phyloP scores from a whole-genome alignment of 2,113 vertebrate genomes.

The Leucopsar rothschildi region DNA sequence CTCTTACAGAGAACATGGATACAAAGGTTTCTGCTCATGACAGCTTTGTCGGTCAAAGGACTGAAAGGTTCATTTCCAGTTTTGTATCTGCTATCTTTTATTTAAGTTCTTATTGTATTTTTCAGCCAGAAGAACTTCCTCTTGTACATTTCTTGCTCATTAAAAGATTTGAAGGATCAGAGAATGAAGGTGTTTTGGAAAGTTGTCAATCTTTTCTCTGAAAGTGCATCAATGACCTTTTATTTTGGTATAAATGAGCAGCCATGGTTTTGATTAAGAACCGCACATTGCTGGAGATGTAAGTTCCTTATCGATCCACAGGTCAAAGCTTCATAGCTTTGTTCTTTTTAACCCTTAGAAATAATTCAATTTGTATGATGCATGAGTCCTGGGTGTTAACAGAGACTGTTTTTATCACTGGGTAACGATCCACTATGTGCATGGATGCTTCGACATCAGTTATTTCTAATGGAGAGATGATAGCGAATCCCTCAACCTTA shows the following conservation, averaged over 20 bases:
- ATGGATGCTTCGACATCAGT: background rate
- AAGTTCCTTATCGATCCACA: conserved; percentile 51
- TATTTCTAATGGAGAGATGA: conserved; percentile 17
- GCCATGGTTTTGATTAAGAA: conserved; percentile 62
- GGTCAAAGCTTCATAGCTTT: conserved; percentile 54
- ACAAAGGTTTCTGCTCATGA: background rate
- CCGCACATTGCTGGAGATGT: background rate
- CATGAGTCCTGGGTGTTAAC: background rate
- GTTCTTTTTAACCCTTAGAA: conserved; percentile 53
- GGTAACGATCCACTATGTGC: background rate
- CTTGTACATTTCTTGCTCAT: conserved; percentile 44
- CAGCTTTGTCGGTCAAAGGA: background rate
- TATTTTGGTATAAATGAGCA: conserved; percentile 64
- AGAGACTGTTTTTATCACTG: conserved; percentile 6
- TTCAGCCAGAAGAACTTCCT: conserved; percentile 23
- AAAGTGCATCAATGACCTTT: conserved; percentile 61
- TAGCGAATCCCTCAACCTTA: background rate
- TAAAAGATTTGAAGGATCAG: conserved; percentile 36
- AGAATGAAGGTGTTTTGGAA: conserved; percentile 40
- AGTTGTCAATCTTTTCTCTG: conserved; percentile 47
- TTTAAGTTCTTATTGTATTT: conserved; percentile 10
- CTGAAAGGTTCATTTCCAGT: conserved; percentile 12
- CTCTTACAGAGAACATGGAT: background rate
- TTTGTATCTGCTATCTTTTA: background rate
- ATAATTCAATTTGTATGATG: conserved; percentile 27